Percentiles rank a stretch among this genome's conserved stretches.
Conservation (phyloP, 2,113 vertebrate genomes). For the Mirounga angustirostris region DNA sequence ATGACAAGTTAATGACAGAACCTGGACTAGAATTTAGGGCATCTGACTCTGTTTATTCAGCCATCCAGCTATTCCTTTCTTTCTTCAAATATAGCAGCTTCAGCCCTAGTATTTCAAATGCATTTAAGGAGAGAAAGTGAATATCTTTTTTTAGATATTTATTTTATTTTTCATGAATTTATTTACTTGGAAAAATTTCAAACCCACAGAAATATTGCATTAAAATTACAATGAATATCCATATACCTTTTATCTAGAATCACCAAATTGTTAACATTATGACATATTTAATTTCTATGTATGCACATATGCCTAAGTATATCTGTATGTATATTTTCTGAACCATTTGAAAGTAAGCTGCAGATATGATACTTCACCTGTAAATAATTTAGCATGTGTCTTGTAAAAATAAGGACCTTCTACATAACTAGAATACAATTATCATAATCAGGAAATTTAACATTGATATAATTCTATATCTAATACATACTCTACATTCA, state of each 20-base stretch:
- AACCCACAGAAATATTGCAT: not conserved
- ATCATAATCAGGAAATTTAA: constrained; percentile 33
- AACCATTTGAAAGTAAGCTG: not conserved
- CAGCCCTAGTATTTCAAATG: not conserved
- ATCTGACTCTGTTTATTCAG: constrained; percentile 28
- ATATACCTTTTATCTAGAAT: constrained; percentile 16
- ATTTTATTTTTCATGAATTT: not conserved
- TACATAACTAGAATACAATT: not conserved
- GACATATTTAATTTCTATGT: not conserved
- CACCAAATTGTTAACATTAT: constrained; percentile 25
- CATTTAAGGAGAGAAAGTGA: not conserved
- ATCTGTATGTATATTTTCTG: not conserved
- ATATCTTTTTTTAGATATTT: not conserved
- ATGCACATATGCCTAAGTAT: not conserved
- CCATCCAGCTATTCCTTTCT: constrained; percentile 21
- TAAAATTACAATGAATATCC: not conserved
- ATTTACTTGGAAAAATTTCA: constrained; percentile 29
- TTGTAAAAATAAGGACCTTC: not conserved
- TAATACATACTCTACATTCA: not conserved
- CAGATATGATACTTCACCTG: not conserved
- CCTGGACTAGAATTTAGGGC: constrained; percentile 29
- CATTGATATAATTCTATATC: not conserved
- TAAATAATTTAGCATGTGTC: not conserved
- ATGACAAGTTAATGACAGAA: constrained; percentile 64
- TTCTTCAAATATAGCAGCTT: constrained; percentile 36